A percentile compares a stretch with the other conserved stretches of the same genome.
Conservation (phyloP, 2,888 invertebrate species). For the Gymnosoma rotundatum region DNA sequence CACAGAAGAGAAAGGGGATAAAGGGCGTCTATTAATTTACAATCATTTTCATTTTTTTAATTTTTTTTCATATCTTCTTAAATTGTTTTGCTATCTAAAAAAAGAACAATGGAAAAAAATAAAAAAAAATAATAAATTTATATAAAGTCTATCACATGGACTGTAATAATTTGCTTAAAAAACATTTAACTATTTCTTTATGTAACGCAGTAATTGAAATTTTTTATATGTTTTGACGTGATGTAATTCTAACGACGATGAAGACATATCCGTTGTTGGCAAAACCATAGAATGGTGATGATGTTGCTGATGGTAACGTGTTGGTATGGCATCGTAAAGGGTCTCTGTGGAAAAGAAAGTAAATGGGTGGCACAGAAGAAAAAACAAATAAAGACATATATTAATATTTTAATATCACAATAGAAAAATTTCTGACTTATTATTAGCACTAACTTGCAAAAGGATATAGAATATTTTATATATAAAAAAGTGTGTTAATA, state of each 20-base stretch:
- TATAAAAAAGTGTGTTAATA: conserved; percentile 2
- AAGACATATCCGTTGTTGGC: conserved; percentile 66
- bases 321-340: conserved; percentile 69
- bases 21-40: not conserved
- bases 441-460: not conserved
- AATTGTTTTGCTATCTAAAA: conserved; percentile 39
- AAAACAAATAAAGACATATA: conserved; percentile 32
- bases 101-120: not conserved
- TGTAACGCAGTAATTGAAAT: conserved; percentile 66
- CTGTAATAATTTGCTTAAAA: not conserved
- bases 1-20: not conserved
- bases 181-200: conserved; percentile 59
- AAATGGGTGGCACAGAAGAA: conserved; percentile 50
- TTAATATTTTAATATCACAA: conserved; percentile 29
- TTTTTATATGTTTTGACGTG: conserved; percentile 63
- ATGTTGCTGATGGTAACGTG: conserved; percentile 62
- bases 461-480: conserved; percentile 10
- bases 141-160: not conserved
- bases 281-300: conserved; percentile 65
- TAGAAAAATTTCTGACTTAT: not conserved
- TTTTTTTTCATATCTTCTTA: not conserved
- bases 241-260: conserved; percentile 67
- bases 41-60: not conserved
- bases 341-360: conserved; percentile 54
- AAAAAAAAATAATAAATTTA: not conserved